A percentile compares a stretch with the other conserved stretches of the same genome.
phyloP scores from a whole-genome alignment of 1,140 invertebrate genomes.

The Calliphora vicina region DNA sequence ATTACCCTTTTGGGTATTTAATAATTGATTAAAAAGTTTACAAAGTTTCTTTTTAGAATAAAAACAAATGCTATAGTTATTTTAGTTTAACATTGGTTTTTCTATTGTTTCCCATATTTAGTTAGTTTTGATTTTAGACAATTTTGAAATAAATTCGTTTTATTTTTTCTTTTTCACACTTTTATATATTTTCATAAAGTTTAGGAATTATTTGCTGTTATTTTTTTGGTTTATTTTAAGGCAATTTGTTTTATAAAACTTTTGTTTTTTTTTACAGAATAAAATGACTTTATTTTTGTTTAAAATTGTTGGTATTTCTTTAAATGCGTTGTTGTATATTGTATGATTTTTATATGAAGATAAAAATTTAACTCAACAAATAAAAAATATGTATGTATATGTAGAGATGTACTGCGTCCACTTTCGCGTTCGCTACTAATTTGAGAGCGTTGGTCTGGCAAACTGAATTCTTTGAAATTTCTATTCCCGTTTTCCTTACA shows the following conservation, averaged over 20 bases:
- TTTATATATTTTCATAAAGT: too few relatives aligned
- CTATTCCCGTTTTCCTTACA: not conserved
- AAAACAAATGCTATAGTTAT: not conserved
- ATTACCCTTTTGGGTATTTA: not conserved
- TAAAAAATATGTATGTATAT: constrained; percentile 13
- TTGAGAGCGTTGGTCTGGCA: constrained; percentile 11
- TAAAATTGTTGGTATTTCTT: too few relatives aligned
- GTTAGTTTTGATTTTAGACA: not conserved
- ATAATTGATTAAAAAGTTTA: not conserved
- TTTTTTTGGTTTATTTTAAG: too few relatives aligned
- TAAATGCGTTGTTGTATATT: not conserved
- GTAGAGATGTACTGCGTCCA: not conserved
- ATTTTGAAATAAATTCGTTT: not conserved
- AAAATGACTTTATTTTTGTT: too few relatives aligned
- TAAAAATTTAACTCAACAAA: not conserved
- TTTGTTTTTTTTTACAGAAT: too few relatives aligned
- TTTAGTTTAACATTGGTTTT: not conserved
- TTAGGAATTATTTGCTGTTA: too few relatives aligned
- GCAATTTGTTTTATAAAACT: too few relatives aligned
- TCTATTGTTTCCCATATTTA: not conserved
- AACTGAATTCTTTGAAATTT: not conserved
- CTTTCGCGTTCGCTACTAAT: not conserved
- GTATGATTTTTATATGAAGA: not conserved
- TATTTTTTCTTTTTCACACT: not conserved
- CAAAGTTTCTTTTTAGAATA: not conserved